Evolutionary conservation across 2,888 invertebrate species (phyloP), one percentile per base, ranked within the genome.

Genomic region (Netelia fuscicornis): DNA sequence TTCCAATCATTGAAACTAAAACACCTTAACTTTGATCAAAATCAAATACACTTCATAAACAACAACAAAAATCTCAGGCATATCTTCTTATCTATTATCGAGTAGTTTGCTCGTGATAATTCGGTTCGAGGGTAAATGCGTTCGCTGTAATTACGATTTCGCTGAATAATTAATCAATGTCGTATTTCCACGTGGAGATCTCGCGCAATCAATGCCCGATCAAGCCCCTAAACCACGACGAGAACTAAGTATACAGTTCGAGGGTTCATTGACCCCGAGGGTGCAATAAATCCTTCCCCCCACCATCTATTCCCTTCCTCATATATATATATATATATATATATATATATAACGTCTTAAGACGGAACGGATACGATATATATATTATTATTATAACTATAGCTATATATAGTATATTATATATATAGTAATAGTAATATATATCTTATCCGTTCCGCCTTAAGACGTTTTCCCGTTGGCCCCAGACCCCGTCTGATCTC

Each of bases 151-250:
- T 30, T 44, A 3, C 30, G 20, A 56, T 64, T 82, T 64, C 56
- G n/a, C 71, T 76, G 58, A 62, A 77, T 82, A 65, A 82, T 82
- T 64, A 71, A 82, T 71, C 71, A 64, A 64, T 48, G 11, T 25
- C 17, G 23, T 71, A 54, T 64, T 76, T 62, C 23, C 23, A 30
- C 68, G 11, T 17, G 23, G 11, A 70, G 60, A 70, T 60, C 62
- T 37, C 17, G 60, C 23, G n/a, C 11, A 60, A 70, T 75, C 75
- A 68, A 70, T 75, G 62, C 25, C 17, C 62, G 44, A 42, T 20
- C 25, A 48, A 68, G 30, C 42, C 74, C 60, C 17, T 17, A 44
- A 67, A 11, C 58, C 37, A 68, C 11, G 37, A 44, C 44, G 5
- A n/a, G 37, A 30, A 48, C 2, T 25, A 37, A 70, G 70, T 62